A percentile compares a stretch with the other conserved stretches of the same genome.
Conservation (phyloP, 2,113 vertebrate genomes). For the Brachyhypopomus occidentalis region DNA sequence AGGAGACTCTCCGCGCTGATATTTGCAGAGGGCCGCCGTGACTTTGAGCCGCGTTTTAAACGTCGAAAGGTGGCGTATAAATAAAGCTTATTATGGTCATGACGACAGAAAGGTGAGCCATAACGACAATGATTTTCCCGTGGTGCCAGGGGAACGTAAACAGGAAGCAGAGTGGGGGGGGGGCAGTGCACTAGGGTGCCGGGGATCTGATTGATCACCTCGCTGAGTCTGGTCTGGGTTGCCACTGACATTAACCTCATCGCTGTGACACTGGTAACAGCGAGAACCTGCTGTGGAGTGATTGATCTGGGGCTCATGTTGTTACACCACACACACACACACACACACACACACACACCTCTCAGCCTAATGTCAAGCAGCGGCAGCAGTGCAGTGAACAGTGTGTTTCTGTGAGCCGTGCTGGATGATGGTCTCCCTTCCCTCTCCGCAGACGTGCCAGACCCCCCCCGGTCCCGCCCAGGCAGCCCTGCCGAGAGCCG, state of each 20-base stretch:
- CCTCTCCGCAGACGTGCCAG: too few relatives aligned
- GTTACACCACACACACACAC: constrained; percentile 19
- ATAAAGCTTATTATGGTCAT: too few relatives aligned
- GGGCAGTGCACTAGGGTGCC: constrained; percentile 11
- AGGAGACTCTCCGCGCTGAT: not conserved
- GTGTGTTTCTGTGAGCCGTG: constrained; percentile 14
- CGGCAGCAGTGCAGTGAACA: not conserved
- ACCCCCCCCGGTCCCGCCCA: not conserved
- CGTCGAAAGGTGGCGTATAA: too few relatives aligned
- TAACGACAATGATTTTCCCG: too few relatives aligned
- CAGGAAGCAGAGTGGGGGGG: not conserved
- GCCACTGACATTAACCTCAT: constrained; percentile 47
- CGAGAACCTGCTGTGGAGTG: constrained; percentile 28
- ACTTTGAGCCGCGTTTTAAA: too few relatives aligned
- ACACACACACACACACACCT: not conserved
- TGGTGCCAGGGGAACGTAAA: too few relatives aligned
- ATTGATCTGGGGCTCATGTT: constrained; percentile 28
- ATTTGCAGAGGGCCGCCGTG: not conserved
- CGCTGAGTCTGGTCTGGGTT: constrained; percentile 26
- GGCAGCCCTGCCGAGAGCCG: not conserved
- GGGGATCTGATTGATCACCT: constrained; percentile 38
- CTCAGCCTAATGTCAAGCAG: constrained; percentile 20
- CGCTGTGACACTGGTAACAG: constrained; percentile 30
- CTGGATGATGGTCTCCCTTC: not conserved
- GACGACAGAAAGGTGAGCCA: too few relatives aligned